Evolutionary conservation across 2,888 invertebrate genomes (phyloP), one percentile per base, ranked within the genome.

Genomic region (Siphlonurus alternatus): DNA sequence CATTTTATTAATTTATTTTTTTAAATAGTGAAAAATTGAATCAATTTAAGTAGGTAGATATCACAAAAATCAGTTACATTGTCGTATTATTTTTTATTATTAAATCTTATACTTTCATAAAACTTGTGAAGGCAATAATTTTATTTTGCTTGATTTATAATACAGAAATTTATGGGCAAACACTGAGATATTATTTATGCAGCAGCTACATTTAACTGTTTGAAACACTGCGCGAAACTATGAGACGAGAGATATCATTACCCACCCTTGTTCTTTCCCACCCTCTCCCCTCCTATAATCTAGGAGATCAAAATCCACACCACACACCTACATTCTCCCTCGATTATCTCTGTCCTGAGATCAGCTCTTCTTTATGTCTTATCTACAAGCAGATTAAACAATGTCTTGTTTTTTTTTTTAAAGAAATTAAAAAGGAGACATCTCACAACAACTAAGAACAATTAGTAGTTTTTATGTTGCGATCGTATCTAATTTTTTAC

Each of bases 21-120:
- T 62, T 65, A 65, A 10, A 38, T 66, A 66, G 66, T 67, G 67
- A 66, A 67, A 67, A 67, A 67, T 67, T 67, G 66, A 67, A 67
- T 67, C 66, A 67, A 66, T 66, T 67, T 38, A 38, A 38, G 38
- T 38, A 10, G 5, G 15, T 38, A 66, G 66, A 65, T 66, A 61
- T 61, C 61, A 61, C 61, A 61, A 61, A 61, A 67, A 66, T 67
- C 67, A 66, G 67, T 67, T 67, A 67, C 67, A 65, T 67, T 65
- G 67, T 67, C 67, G 66, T 63, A 66, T 61, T 61, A 25, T 61
- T 20, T 61, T 25, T 25, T 61, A 24, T 61, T 61, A 25, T 25
- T 24, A 61, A 25, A 61, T 20, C 23, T 61, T 25, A 20, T 25
- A 61, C 25, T 24, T 61, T 24, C 25, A 25, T 38, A 38, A 7